phyloP scores from a whole-genome alignment of 2,113 vertebrate species.

The Chrysochloris asiatica region DNA sequence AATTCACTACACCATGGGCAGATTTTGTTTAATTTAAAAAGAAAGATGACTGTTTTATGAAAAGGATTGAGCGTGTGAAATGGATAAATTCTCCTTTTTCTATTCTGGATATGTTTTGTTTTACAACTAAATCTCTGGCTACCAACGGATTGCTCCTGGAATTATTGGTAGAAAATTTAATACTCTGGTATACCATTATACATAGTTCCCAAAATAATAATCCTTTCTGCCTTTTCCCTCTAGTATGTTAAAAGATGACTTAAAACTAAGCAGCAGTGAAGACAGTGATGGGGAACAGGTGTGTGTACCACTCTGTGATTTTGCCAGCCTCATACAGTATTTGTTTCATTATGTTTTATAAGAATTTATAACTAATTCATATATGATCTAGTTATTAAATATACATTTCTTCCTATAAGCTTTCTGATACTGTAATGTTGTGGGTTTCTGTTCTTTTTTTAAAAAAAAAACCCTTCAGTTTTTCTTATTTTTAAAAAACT shows the following conservation, averaged over 20 bases:
- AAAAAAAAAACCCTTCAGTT: too few relatives aligned
- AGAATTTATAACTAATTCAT: constrained; percentile 5
- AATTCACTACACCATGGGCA: too few relatives aligned
- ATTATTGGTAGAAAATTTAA: constrained; percentile 41
- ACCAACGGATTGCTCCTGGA: constrained; percentile 37
- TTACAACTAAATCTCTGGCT: constrained; percentile 50
- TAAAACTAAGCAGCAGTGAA: constrained; percentile 98
- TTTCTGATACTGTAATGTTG: not conserved
- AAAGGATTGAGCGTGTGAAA: constrained; percentile 38
- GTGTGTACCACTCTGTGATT: constrained; percentile 30
- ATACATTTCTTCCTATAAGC: not conserved
- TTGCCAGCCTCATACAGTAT: not conserved
- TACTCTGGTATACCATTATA: constrained; percentile 32
- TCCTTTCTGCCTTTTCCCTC: constrained; percentile 77
- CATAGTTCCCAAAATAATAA: constrained; percentile 47
- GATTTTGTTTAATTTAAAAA: constrained; percentile 54
- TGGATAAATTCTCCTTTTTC: constrained; percentile 70
- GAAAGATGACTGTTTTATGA: not conserved
- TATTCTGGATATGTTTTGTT: constrained; percentile 71
- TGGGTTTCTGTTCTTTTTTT: not conserved
- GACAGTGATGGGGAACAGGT: constrained; percentile 98
- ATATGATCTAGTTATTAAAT: constrained; percentile 9
- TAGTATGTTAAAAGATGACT: constrained; percentile 96
- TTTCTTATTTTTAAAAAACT: not conserved
- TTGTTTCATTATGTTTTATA: constrained; percentile 28